Evolutionary conservation across 1,140 invertebrate species (phyloP).

Genomic region (Drosophila albomicans): DNA sequence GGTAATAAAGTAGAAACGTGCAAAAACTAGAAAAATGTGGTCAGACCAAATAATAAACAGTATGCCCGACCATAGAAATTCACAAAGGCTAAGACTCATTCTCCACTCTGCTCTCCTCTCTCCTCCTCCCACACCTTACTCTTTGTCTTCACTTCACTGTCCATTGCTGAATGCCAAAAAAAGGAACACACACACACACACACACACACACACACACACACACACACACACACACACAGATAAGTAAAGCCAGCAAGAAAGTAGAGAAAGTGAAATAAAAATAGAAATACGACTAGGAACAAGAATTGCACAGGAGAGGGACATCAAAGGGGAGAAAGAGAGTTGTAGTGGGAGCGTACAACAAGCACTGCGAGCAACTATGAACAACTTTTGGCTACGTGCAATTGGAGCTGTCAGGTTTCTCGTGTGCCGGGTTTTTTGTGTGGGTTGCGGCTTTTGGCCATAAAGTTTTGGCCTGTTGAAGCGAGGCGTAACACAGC

Average conservation of each 20-base stretch:
- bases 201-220: background rate
- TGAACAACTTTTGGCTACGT: conserved; percentile 73
- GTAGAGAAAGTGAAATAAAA: conserved; percentile 28
- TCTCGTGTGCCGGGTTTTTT: conserved; percentile 39
- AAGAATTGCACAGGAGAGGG: background rate
- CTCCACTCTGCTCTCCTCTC: background rate
- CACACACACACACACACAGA: background rate
- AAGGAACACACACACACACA: background rate
- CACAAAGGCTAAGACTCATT: conserved; percentile 52
- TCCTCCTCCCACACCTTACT: no score
- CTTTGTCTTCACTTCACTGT: background rate
- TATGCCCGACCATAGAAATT: conserved; percentile 57
- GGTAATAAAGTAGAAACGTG: conserved; percentile 83
- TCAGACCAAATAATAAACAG: conserved; percentile 80
- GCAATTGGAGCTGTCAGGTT: conserved; percentile 77
- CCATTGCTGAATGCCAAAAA: conserved; percentile 6
- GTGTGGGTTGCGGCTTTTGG: conserved; percentile 74
- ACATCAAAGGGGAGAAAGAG: conserved; percentile 6
- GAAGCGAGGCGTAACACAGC: conserved; percentile 55
- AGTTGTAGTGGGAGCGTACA: conserved; percentile 46
- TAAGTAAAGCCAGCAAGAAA: conserved; percentile 14
- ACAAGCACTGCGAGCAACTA: conserved; percentile 49
- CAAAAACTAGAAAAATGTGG: conserved; percentile 82
- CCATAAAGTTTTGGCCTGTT: conserved; percentile 77
- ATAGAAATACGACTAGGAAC: conserved; percentile 19